Conservation (phyloP, 53 echinoderm and acorn worm genomes). For the Temnopleurus reevesii region DNA sequence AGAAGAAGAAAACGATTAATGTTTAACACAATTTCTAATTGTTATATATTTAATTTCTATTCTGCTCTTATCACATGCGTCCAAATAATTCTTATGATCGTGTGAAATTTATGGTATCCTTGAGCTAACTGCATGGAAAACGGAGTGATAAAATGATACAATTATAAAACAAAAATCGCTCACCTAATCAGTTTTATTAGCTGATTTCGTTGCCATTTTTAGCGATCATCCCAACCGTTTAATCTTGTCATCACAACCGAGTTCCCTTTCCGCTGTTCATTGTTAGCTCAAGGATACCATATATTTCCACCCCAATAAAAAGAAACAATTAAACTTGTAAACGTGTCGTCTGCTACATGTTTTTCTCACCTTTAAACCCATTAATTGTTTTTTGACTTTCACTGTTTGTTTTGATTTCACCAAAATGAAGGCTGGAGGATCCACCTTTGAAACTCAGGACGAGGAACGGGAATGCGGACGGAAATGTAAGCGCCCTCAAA, state of each 20-base stretch:
- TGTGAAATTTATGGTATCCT: no score
- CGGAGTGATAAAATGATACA: neutral
- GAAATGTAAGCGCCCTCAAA: slow-evolving; percentile 43
- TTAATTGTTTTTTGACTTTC: neutral
- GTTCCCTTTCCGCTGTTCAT: neutral
- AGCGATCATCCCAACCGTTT: neutral
- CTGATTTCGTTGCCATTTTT: neutral
- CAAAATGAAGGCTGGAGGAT: slow-evolving; percentile 33
- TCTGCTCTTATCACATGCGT: no score
- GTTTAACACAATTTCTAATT: no score
- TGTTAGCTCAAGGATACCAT: neutral
- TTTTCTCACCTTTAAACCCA: neutral
- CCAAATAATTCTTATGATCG: no score
- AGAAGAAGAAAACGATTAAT: no score
- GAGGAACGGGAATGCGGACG: neutral
- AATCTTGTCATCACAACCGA: neutral
- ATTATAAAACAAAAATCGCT: neutral
- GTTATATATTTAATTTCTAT: no score
- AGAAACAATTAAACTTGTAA: neutral
- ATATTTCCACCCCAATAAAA: neutral
- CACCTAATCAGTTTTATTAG: neutral
- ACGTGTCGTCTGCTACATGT: neutral
- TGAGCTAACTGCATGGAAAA: no score
- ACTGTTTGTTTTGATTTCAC: neutral
- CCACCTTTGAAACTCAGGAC: neutral